phyloP scores from a whole-genome alignment of 2,888 invertebrate genomes.

The Apamea anceps region DNA sequence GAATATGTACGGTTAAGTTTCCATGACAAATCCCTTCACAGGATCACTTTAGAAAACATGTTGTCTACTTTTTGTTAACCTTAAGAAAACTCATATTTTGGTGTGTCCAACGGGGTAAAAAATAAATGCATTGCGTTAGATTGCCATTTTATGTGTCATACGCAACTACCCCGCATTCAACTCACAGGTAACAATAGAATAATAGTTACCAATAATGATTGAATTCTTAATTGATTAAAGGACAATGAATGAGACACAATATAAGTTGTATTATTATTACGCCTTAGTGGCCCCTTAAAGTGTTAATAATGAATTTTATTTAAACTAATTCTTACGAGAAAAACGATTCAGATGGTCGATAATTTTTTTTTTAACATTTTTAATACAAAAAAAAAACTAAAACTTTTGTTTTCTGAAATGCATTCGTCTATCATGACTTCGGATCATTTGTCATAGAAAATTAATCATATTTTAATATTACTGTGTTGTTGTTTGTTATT shows the following conservation, averaged over 20 bases:
- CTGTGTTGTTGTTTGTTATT: slow-evolving; percentile 60
- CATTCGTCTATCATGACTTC: neutral
- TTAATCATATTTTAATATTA: slow-evolving; percentile 38
- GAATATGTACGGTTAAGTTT: slow-evolving; percentile 49
- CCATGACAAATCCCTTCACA: slow-evolving; percentile 52
- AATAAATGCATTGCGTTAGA: neutral
- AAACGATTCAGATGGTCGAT: neutral
- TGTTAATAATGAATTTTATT: neutral
- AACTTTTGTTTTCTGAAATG: neutral
- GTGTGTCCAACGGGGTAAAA: neutral
- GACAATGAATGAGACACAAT: neutral
- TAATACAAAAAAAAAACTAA: neutral
- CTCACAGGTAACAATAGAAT: no score
- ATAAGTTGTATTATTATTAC: neutral
- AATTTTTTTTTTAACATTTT: no score
- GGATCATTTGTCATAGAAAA: slow-evolving; percentile 56
- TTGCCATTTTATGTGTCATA: neutral
- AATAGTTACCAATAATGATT: neutral
- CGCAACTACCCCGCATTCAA: no score
- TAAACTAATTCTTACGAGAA: neutral
- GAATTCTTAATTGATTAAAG: neutral
- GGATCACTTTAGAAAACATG: neutral
- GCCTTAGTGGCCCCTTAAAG: neutral
- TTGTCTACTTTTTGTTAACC: neutral
- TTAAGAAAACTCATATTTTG: neutral